Conservation (phyloP, 2,888 invertebrate genomes). For the Tipula helvola region DNA sequence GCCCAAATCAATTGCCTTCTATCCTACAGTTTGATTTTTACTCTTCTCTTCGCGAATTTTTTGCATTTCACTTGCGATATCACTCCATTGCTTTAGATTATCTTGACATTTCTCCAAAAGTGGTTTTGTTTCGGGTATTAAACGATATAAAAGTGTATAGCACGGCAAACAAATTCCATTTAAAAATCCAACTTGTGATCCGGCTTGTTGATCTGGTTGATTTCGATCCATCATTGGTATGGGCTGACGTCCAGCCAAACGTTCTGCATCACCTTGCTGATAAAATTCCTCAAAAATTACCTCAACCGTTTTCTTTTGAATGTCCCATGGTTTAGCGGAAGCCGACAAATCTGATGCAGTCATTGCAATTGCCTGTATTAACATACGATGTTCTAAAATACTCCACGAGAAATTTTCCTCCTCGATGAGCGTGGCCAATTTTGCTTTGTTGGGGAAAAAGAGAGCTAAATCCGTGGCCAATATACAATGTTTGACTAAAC, state of each 20-base stretch:
- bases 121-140: slow-evolving; percentile 58
- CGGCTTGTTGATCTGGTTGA: slow-evolving; percentile 59
- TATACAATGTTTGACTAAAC: slow-evolving; percentile 68
- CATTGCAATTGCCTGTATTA: slow-evolving; percentile 68
- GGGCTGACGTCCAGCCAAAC: slow-evolving; percentile 51
- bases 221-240: slow-evolving; percentile 72
- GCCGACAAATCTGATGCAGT: slow-evolving; percentile 75
- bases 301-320: slow-evolving; percentile 66
- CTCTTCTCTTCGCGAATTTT: slow-evolving; percentile 19
- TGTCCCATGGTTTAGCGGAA: slow-evolving; percentile 72
- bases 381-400: slow-evolving; percentile 49
- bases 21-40: not conserved
- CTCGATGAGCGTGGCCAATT: slow-evolving; percentile 41
- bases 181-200: slow-evolving; percentile 68
- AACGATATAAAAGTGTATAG: slow-evolving; percentile 50
- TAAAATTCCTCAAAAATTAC: slow-evolving; percentile 76
- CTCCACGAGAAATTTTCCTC: slow-evolving; percentile 51
- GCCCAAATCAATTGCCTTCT: not conserved
- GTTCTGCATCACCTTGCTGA: slow-evolving; percentile 63
- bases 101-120: slow-evolving; percentile 53
- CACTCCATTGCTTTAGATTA: slow-evolving; percentile 49
- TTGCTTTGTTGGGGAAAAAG: slow-evolving; percentile 64
- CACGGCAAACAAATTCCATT: slow-evolving; percentile 72
- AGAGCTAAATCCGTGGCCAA: slow-evolving; percentile 72
- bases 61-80: slow-evolving; percentile 27